Evolutionary conservation across 2,113 vertebrate species (phyloP).

Genomic region (Haliaeetus leucogaster): DNA sequence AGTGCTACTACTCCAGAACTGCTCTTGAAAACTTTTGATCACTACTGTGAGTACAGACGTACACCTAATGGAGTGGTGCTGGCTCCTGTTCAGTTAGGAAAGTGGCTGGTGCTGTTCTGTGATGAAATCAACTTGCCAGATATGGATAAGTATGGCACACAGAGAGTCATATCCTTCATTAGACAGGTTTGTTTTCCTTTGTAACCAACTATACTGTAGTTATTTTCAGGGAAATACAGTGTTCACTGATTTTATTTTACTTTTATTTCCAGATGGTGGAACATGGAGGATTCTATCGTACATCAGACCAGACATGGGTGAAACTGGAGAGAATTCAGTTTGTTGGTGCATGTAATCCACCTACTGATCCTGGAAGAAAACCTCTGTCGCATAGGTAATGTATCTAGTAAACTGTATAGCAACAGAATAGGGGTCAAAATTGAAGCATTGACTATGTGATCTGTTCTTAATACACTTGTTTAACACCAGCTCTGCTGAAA

Average conservation of each 20-base stretch:
- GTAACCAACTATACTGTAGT: not conserved
- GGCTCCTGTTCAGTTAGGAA: conserved; percentile 95
- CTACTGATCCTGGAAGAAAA: conserved; percentile 96
- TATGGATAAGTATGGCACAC: conserved; percentile 98
- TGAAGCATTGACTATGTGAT: not conserved
- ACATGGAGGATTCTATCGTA: conserved; percentile 97
- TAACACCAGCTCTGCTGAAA: not conserved
- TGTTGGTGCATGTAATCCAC: conserved; percentile 97
- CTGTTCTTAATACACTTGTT: not conserved
- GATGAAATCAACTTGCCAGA: conserved; percentile 98
- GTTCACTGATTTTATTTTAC: not conserved
- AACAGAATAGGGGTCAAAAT: not conserved
- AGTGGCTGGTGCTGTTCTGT: conserved; percentile 97
- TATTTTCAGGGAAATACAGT: not conserved
- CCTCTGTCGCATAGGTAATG: conserved; percentile 92
- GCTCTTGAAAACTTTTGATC: conserved; percentile 97
- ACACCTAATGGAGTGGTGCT: conserved; percentile 94
- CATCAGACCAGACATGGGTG: conserved; percentile 97
- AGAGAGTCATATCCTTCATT: conserved; percentile 98
- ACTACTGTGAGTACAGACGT: conserved; percentile 96
- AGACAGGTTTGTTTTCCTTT: conserved; percentile 81
- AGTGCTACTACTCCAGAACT: conserved; percentile 97
- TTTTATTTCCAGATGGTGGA: conserved; percentile 88
- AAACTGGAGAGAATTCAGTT: conserved; percentile 98
- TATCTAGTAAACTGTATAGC: not conserved